Evolutionary conservation across 1,140 invertebrate species (phyloP).

Genomic region (Drosophila repleta): DNA sequence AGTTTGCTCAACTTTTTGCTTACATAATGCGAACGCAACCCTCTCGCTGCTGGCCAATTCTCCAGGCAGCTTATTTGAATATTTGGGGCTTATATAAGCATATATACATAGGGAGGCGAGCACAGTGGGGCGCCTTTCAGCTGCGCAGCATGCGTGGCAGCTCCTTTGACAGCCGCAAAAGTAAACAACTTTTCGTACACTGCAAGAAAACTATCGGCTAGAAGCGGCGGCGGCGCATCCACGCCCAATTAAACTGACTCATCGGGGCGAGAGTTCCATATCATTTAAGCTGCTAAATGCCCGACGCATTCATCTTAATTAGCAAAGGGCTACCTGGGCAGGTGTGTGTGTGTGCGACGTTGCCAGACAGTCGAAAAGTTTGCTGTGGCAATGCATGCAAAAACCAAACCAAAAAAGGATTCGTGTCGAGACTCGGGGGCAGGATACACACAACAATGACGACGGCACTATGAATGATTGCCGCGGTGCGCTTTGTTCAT

Average conservation of each 20-base stretch:
- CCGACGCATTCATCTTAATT: slow-evolving; percentile 79
- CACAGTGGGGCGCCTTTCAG: not conserved
- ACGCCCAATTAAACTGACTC: slow-evolving; percentile 33
- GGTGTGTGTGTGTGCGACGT: slow-evolving; percentile 27
- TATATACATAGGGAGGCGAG: not conserved
- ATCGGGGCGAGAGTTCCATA: slow-evolving; percentile 59
- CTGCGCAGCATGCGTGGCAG: slow-evolving; percentile 19
- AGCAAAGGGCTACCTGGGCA: slow-evolving; percentile 26
- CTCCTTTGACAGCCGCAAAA: slow-evolving; percentile 7
- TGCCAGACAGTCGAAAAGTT: slow-evolving; percentile 66
- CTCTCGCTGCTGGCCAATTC: slow-evolving; percentile 13
- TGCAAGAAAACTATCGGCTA: slow-evolving; percentile 45
- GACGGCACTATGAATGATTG: slow-evolving; percentile 76
- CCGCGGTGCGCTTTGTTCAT: slow-evolving; percentile 73
- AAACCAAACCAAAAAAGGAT: slow-evolving; percentile 69
- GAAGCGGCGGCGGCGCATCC: not conserved
- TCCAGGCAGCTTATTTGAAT: slow-evolving; percentile 61
- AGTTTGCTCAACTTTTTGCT: slow-evolving; percentile 12
- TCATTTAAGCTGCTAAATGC: slow-evolving; percentile 76
- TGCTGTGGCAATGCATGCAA: slow-evolving; percentile 59
- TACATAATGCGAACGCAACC: not conserved
- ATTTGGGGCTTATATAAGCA: slow-evolving; percentile 67
- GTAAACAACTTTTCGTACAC: slow-evolving; percentile 47
- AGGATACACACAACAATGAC: slow-evolving; percentile 56
- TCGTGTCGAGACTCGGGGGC: slow-evolving; percentile 25